Evolutionary conservation across 2,888 invertebrate genomes (phyloP).

Genomic region (Ennomos fuscantarius): DNA sequence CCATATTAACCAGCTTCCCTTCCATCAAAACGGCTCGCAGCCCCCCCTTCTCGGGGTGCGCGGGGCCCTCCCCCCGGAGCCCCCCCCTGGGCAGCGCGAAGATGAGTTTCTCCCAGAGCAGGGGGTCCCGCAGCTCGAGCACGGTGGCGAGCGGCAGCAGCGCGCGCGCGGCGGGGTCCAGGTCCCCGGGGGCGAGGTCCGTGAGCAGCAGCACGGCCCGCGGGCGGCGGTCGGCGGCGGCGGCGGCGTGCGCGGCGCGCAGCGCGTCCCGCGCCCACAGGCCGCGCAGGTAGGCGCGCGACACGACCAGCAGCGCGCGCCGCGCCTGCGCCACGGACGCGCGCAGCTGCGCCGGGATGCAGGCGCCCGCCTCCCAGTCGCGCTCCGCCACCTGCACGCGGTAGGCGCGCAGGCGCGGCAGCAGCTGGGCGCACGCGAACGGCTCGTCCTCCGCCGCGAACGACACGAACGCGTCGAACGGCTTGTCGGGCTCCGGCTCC

Average conservation of each 20-base stretch:
- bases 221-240: slow-evolving; percentile 78
- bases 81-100: slow-evolving; percentile 86
- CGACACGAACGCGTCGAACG: slow-evolving; percentile 93
- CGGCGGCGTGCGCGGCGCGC: slow-evolving; percentile 80
- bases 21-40: no score
- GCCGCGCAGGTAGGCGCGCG: slow-evolving; percentile 51
- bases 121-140: slow-evolving; percentile 91
- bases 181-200: slow-evolving; percentile 82
- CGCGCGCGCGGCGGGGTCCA: slow-evolving; percentile 75
- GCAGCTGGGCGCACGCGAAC: slow-evolving; percentile 87
- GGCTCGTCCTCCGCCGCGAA: slow-evolving; percentile 91
- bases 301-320: slow-evolving; percentile 46
- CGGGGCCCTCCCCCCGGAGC: no score
- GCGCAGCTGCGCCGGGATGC: slow-evolving; percentile 89
- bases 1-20: no score
- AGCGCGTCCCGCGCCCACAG: slow-evolving; percentile 88
- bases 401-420: slow-evolving; percentile 86
- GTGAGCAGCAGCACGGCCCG: slow-evolving; percentile 89
- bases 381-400: slow-evolving; percentile 89
- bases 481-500: slow-evolving; percentile 41
- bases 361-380: slow-evolving; percentile 90
- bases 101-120: slow-evolving; percentile 91
- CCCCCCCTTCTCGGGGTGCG: neutral
- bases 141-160: slow-evolving; percentile 92
- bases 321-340: slow-evolving; percentile 89